Evolutionary conservation across 2,113 vertebrate genomes (phyloP), one percentile per base, ranked within the genome.

Genomic region (Anthoscopus minutus): DNA sequence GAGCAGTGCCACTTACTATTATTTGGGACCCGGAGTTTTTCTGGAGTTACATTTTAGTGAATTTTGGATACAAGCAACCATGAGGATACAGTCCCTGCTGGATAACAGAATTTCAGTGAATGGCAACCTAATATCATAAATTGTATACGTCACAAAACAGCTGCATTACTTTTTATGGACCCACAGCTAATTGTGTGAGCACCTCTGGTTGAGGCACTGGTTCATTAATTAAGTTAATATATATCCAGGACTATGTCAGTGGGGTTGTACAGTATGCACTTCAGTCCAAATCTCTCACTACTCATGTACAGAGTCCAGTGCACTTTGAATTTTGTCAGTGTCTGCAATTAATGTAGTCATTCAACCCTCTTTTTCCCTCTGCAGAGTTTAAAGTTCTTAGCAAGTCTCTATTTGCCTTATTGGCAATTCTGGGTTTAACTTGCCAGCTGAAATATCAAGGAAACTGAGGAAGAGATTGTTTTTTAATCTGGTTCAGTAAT

Each of bases 161-260:
- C 9, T 47, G 19, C 9, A 1, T 27, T 47, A 44, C 47, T 73
- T 88, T 80, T 73, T 42, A 51, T 72, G 11, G 11, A 71, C 77
- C 42, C 23, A 44, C 33, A 50, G 8, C 13, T 45, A 25, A n/a
- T 7, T 65, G 21, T 54, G 45, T 47, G 50, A 88, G 18, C 38
- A 53, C 11, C 23, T 67, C 18, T 0, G 0, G 15, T 53, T 15
- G 22, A 86, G 56, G 19, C 40, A 78, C 9, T 60, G 19, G 8
- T 72, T 44, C 30, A 6, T 79, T 30, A 48, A 16, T 70, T 92
- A 38, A 10, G 15, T 70, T 83, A 65, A 67, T 57, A n/a, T 5
- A 3, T 22, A 84, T 88, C 10, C 28, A 54, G 19, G 16, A 37
- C 11, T 86, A 9, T 0, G 3, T 30, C 4, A 3, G 3, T 71